A percentile compares a stretch with the other conserved stretches of the same genome.
phyloP scores from a whole-genome alignment of 2,113 vertebrate species.

The Cyanocitta stelleri region DNA sequence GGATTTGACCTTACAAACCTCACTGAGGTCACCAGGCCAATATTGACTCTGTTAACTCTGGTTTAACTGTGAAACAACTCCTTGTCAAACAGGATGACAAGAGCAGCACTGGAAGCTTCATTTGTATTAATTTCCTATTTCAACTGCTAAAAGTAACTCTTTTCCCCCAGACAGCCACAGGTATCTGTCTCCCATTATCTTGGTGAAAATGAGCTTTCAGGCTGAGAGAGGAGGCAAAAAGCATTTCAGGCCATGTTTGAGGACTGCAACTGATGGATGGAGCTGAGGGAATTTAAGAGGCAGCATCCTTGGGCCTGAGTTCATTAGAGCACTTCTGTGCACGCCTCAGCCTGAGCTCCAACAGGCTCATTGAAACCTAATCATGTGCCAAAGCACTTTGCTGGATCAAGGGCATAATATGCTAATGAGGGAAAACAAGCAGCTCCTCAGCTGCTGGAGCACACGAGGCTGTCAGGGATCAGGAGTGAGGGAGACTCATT shows the following conservation, averaged over 20 bases:
- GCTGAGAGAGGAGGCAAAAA: background rate
- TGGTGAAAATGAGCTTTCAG: background rate
- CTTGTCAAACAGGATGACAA: background rate
- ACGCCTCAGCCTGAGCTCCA: background rate
- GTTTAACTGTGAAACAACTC: background rate
- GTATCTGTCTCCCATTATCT: background rate
- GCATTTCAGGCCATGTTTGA: background rate
- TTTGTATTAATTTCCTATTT: background rate
- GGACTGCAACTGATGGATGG: background rate
- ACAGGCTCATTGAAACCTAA: slow-evolving; percentile 25
- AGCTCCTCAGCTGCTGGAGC: background rate
- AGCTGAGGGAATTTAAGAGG: background rate
- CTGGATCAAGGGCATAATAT: slow-evolving; percentile 40
- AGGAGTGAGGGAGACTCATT: background rate
- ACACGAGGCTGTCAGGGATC: background rate
- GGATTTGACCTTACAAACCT: background rate
- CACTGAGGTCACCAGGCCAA: background rate
- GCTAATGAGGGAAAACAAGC: background rate
- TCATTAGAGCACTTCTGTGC: background rate
- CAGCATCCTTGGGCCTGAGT: background rate
- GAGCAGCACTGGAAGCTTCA: background rate
- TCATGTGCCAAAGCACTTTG: slow-evolving; percentile 15
- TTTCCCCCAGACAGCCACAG: background rate
- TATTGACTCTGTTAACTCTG: background rate
- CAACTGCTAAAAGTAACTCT: background rate